phyloP scores from a whole-genome alignment of 2,113 vertebrate species.

The Psittacula cyanocephala region DNA sequence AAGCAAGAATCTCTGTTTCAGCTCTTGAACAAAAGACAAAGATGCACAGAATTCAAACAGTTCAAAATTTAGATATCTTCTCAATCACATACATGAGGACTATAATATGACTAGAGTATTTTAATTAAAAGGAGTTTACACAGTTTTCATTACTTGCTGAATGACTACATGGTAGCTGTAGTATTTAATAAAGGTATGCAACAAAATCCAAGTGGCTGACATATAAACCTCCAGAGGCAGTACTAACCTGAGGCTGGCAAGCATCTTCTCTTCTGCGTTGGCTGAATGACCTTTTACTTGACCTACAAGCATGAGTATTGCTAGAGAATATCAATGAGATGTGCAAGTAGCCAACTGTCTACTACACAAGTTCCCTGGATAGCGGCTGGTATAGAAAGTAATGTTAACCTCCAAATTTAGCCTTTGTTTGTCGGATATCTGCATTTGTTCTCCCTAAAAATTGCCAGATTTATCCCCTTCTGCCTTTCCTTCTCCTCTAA shows the following conservation, averaged over 20 bases:
- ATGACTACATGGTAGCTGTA: background rate
- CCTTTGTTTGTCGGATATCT: background rate
- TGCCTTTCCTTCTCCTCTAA: background rate
- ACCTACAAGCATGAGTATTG: conserved; percentile 40
- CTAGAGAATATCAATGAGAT: conserved; percentile 50
- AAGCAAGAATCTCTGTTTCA: background rate
- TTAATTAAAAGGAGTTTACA: background rate
- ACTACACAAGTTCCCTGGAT: background rate
- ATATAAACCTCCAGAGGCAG: conserved; percentile 55
- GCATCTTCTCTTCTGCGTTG: conserved; percentile 26
- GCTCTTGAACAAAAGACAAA: background rate
- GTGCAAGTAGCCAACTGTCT: background rate
- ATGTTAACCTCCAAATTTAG: background rate
- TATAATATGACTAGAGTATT: background rate
- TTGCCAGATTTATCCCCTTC: background rate
- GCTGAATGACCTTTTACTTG: conserved; percentile 62
- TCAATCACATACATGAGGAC: background rate
- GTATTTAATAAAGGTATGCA: conserved; percentile 21
- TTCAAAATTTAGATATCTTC: background rate
- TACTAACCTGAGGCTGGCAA: conserved; percentile 51
- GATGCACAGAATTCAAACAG: background rate
- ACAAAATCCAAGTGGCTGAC: conserved; percentile 52
- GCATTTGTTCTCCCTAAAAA: conserved; percentile 10
- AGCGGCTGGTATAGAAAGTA: background rate
- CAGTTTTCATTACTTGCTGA: background rate